Percentiles rank a stretch among this genome's conserved stretches.
phyloP scores from a whole-genome alignment of 2,888 invertebrate genomes.

The Patella depressa region DNA sequence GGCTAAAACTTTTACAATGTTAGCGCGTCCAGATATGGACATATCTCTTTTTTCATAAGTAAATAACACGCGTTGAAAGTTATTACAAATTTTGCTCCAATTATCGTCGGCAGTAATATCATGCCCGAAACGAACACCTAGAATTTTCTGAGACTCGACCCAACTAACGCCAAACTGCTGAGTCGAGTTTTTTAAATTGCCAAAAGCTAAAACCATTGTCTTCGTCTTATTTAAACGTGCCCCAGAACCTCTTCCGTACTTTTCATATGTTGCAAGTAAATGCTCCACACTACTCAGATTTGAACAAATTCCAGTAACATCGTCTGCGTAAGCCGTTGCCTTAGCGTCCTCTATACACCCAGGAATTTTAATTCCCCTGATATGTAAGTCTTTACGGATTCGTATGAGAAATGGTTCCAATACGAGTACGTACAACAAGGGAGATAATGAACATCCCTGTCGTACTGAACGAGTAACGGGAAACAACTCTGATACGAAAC shows the following conservation, averaged over 20 bases:
- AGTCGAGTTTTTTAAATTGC: not conserved
- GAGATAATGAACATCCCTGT: conserved; percentile 37
- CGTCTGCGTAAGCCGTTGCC: not conserved
- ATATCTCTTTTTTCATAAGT: not conserved
- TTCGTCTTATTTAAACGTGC: conserved; percentile 21
- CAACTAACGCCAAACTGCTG: not conserved
- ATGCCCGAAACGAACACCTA: not conserved
- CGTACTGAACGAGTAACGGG: conserved; percentile 30
- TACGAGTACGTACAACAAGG: conserved; percentile 33
- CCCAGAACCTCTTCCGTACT: conserved; percentile 6
- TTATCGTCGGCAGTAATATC: not conserved
- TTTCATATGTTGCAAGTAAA: not conserved
- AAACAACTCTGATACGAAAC: conserved; percentile 35
- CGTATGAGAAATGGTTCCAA: conserved; percentile 28
- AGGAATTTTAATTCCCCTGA: not conserved
- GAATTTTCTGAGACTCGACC: not conserved
- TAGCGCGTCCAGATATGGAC: not conserved
- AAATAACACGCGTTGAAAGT: not conserved
- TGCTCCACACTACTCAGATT: not conserved
- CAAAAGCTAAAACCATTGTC: not conserved
- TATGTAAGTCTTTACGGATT: not conserved
- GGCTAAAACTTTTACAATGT: not conserved
- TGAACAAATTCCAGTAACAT: not conserved
- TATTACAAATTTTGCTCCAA: not conserved
- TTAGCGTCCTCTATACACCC: not conserved